Conservation (phyloP, 1,140 invertebrate genomes). For the Andricus grossulariae region DNA sequence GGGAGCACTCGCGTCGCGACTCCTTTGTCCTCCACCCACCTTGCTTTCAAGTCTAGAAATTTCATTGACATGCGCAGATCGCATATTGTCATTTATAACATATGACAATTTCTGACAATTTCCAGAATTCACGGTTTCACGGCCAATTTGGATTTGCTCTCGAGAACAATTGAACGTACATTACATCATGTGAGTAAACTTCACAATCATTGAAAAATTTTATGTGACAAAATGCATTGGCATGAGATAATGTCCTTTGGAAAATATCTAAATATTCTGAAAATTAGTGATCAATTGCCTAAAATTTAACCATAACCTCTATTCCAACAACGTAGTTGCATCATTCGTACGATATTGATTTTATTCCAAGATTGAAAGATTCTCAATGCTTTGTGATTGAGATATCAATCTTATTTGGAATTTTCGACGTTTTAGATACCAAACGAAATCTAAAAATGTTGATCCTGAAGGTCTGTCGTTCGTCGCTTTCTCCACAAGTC, state of each 20-base stretch:
- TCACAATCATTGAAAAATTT: not conserved
- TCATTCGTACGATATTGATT: not conserved
- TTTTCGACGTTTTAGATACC: constrained; percentile 34
- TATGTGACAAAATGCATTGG: not conserved
- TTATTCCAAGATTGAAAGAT: not conserved
- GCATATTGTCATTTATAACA: too few relatives aligned
- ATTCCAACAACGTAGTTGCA: too few relatives aligned
- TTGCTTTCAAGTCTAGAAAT: too few relatives aligned
- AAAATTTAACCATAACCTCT: too few relatives aligned
- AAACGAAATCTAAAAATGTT: constrained; percentile 58
- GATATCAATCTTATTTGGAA: not conserved
- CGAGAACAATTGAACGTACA: constrained; percentile 42
- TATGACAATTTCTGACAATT: too few relatives aligned
- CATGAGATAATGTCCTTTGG: not conserved
- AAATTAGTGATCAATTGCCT: too few relatives aligned
- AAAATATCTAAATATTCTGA: not conserved
- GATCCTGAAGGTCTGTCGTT: constrained; percentile 63
- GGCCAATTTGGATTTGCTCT: too few relatives aligned
- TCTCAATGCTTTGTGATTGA: not conserved
- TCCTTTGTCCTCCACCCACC: too few relatives aligned
- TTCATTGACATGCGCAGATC: too few relatives aligned
- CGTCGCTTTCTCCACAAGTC: constrained; percentile 61
- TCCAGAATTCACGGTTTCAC: too few relatives aligned
- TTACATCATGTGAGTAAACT: constrained; percentile 49
- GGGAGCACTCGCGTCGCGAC: too few relatives aligned